Base-by-base conservation (phyloP, 37 sponge, comb jelly and placozoan species). In the Axinella damicornis region DNA sequence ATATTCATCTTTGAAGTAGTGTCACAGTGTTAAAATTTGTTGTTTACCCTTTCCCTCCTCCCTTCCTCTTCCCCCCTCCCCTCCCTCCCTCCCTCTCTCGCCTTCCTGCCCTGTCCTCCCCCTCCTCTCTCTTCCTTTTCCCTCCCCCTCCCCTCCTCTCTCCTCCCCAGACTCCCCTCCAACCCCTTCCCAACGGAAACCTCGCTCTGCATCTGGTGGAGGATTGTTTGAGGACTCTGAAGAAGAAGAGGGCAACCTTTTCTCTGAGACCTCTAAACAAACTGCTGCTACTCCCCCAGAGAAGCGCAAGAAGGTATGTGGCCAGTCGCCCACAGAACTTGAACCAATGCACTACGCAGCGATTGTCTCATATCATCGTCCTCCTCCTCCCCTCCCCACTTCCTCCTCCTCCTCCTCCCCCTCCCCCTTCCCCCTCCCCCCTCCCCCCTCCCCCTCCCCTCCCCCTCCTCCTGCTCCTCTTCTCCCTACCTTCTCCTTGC, bases 201-300 rank as follows among this genome's bases (percentile, higher is more conserved):
- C 37, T 63, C 57, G 60, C 33, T 15, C 84, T 46, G 46, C 46
- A 9, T 46, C 46, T 46, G 46, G 66, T 30, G 34, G 34, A 30
- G 27, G 28, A 39, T 66, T 88, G 57, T 88, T 76, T 69, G 46
- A 12, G 46, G 46, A 46, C 46, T 46, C 46, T 46, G 88, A 71
- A 6, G 79, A 79, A 27, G 78, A 89, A 2, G 89, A 75, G 20
- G 92, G 76, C 1, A 69, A 79, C 27, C 65, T 70, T 15, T 76
- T 85, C 34, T 24, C 53, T 46, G 46, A 46, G 46, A 46, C 46
- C 46, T 46, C 46, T 9, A 46, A 46, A 46, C 46, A 4, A 46
- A 9, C 46, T 46, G 46, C 9, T 46, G 4, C 46, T 9, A 46
- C 46, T 46, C 46, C 46, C 4, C 46, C 46, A 46, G 46, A 46